A percentile compares a stretch with the other conserved stretches of the same genome.
Evolutionary conservation across 2,888 invertebrate species (phyloP).

Genomic region (Trachelus tabidus): DNA sequence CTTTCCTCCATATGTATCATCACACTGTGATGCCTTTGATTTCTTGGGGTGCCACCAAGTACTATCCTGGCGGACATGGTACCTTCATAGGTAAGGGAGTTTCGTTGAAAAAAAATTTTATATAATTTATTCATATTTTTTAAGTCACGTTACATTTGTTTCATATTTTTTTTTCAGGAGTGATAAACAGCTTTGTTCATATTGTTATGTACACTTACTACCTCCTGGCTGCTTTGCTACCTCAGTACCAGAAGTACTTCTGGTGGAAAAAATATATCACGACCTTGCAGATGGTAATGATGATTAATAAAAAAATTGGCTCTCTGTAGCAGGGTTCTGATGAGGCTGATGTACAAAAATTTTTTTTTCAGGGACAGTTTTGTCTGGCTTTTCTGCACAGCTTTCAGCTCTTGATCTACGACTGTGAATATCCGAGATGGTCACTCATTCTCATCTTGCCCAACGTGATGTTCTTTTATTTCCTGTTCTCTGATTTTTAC

Average conservation of each 20-base stretch:
- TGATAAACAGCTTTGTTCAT: conserved; percentile 94
- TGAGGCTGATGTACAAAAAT: background rate
- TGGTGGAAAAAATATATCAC: conserved; percentile 97
- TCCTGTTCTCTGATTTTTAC: conserved; percentile 93
- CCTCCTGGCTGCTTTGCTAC: conserved; percentile 88
- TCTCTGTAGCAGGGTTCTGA: background rate
- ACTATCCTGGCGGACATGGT: conserved; percentile 87
- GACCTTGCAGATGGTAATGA: conserved; percentile 85
- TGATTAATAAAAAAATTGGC: background rate
- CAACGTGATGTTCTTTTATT: conserved; percentile 93
- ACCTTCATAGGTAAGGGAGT: conserved; percentile 76
- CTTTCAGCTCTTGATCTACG: conserved; percentile 84
- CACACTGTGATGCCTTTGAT: conserved; percentile 95
- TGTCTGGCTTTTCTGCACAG: conserved; percentile 88
- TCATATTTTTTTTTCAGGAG: conserved; percentile 66
- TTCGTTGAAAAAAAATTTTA: background rate
- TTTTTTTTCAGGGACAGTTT: conserved; percentile 83
- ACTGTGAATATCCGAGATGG: conserved; percentile 90
- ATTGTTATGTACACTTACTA: conserved; percentile 96
- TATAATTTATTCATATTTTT: background rate
- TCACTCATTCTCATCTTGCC: conserved; percentile 85
- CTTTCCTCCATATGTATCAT: conserved; percentile 92
- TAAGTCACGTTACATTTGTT: background rate
- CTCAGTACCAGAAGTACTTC: conserved; percentile 85
- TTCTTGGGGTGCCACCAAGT: conserved; percentile 93